Conservation (phyloP, 1,140 invertebrate species). For the Idris sp. region DNA sequence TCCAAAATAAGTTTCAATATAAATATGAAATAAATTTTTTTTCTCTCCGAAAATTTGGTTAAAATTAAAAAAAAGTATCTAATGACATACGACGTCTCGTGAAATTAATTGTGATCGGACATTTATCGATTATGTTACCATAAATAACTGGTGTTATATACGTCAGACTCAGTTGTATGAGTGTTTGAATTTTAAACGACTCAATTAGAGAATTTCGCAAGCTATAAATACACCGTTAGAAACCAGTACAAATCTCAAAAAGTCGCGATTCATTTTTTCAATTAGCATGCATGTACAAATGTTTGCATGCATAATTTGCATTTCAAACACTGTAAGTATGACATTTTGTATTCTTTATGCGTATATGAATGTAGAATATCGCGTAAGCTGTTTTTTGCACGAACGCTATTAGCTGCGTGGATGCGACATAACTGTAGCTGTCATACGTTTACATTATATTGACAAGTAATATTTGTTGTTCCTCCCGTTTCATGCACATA, state of each 20-base stretch:
- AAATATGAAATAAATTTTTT: not conserved
- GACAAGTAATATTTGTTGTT: slow-evolving; percentile 34
- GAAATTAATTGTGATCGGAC: slow-evolving; percentile 42
- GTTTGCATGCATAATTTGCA: slow-evolving; percentile 18
- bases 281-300: not conserved
- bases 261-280: not conserved
- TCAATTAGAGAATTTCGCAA: slow-evolving; percentile 25
- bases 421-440: slow-evolving; percentile 37
- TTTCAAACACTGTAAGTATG: slow-evolving; percentile 6
- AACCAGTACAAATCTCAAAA: not conserved
- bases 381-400: slow-evolving; percentile 16
- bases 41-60: not conserved
- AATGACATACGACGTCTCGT: slow-evolving; percentile 17
- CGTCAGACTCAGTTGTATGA: slow-evolving; percentile 28
- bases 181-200: slow-evolving; percentile 16
- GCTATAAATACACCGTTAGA: not conserved
- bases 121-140: slow-evolving; percentile 51
- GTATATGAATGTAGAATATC: no score
- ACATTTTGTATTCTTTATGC: slow-evolving; percentile 5
- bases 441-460: slow-evolving; percentile 40
- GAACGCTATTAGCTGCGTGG: slow-evolving; percentile 11
- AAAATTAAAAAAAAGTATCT: no score
- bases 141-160: slow-evolving; percentile 18
- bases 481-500: slow-evolving; percentile 40
- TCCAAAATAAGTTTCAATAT: no score